These are phyloP conservation scores for Mola mola DNA, from an alignment of 2,113 vertebrate genomes.

Conservation along the genomic window DNA sequence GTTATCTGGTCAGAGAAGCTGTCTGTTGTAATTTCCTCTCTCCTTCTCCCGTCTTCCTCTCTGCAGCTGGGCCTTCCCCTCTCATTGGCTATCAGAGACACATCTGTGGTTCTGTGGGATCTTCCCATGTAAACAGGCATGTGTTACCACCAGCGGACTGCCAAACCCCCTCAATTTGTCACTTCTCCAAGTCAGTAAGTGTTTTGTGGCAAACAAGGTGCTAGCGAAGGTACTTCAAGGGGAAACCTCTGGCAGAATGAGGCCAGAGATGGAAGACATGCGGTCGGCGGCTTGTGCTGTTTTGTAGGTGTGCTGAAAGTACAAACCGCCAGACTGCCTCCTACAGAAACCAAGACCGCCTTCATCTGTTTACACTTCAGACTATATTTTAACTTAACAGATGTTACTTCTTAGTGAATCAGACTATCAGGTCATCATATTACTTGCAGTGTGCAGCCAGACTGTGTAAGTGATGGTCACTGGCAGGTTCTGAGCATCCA, in stretches of 20 bases:
- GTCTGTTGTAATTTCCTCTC: no score
- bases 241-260: conserved; percentile 70
- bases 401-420: conserved; percentile 44
- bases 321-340: conserved; percentile 55
- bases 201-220: conserved; percentile 78
- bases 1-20: conserved; percentile 6
- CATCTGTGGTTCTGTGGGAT: conserved; percentile 75
- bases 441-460: conserved; percentile 21
- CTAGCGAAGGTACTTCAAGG: conserved; percentile 65
- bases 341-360: conserved; percentile 45
- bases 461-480: conserved; percentile 41
- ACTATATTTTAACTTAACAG: conserved; percentile 36
- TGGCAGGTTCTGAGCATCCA: conserved; percentile 45
- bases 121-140: conserved; percentile 75
- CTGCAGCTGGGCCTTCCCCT: conserved; percentile 21
- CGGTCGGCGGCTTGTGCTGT: conserved; percentile 66
- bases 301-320: conserved; percentile 68
- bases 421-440: conserved; percentile 33
- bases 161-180: conserved; percentile 81
- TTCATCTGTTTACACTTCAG: conserved; percentile 55
- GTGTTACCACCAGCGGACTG: conserved; percentile 68
- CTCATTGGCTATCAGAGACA: conserved; percentile 47
- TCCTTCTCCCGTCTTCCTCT: conserved; percentile 20
- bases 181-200: conserved; percentile 68
- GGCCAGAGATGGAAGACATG: conserved; percentile 66